These are phyloP conservation scores for Meriones unguiculatus DNA, from an alignment of 2,113 vertebrate species.

Conservation along the genomic window DNA sequence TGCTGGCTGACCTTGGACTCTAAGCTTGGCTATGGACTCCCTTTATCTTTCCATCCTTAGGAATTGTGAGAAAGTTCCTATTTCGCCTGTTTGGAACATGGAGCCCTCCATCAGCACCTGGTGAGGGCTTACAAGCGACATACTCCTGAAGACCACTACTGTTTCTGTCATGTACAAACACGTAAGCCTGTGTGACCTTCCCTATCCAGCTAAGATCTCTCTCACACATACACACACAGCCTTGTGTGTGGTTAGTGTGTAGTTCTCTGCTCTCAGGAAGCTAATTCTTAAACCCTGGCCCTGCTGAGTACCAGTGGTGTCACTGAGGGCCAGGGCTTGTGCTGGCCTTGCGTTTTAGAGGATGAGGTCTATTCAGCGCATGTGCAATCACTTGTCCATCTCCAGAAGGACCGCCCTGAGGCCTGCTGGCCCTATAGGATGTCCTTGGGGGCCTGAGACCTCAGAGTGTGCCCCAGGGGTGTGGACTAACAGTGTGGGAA, in stretches of 20 bases:
- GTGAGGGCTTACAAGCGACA: accelerated
- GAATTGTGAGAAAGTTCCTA: neutral
- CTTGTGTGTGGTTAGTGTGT: neutral
- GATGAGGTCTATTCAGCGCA: neutral
- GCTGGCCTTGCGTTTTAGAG: neutral
- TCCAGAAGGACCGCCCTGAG: neutral
- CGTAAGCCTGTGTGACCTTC: neutral
- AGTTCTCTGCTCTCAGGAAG: neutral
- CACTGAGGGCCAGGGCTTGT: neutral
- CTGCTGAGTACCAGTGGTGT: neutral
- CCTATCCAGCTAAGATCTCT: neutral
- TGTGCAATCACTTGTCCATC: neutral
- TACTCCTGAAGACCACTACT: neutral
- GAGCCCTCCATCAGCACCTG: neutral
- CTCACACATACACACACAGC: neutral
- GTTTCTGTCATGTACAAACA: neutral
- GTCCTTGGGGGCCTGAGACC: neutral
- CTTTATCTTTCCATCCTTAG: neutral
- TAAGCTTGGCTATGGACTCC: neutral
- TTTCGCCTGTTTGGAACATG: neutral
- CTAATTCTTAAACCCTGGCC: neutral
- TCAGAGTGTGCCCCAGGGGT: neutral
- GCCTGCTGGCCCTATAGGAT: neutral
- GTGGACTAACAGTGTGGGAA: accelerated
- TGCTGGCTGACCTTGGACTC: neutral